Conservation (phyloP, 2,888 invertebrate genomes). For the Eristalis arbustorum region DNA sequence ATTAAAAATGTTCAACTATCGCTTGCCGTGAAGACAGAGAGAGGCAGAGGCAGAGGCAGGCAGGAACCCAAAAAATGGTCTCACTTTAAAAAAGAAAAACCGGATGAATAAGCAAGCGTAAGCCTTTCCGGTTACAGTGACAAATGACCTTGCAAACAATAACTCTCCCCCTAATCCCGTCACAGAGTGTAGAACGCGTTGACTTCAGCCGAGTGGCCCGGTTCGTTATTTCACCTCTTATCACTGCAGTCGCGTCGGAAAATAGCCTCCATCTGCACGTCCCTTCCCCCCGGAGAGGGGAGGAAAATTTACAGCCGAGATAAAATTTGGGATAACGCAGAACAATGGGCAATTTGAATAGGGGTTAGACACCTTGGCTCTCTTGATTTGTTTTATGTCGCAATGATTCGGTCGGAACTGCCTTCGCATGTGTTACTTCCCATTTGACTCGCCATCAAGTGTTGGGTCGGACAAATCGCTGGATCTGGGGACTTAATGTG, state of each 20-base stretch:
- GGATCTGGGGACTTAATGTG: slow-evolving; percentile 13
- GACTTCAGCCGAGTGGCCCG: slow-evolving; percentile 6
- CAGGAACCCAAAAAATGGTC: neutral
- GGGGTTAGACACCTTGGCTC: slow-evolving; percentile 44
- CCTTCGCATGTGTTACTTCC: neutral
- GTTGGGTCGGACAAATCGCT: slow-evolving; percentile 4
- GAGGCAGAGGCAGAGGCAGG: neutral
- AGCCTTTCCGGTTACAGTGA: slow-evolving; percentile 24
- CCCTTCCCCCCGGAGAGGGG: neutral
- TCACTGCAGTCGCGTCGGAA: slow-evolving; percentile 27
- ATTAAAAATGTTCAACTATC: slow-evolving; percentile 5
- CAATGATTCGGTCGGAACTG: slow-evolving; percentile 8
- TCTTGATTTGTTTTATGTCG: slow-evolving; percentile 25
- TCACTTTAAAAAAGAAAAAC: neutral
- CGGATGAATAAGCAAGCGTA: slow-evolving; percentile 30
- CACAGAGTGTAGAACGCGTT: slow-evolving; percentile 1
- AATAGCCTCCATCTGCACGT: neutral
- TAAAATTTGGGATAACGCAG: slow-evolving; percentile 20
- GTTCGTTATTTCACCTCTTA: slow-evolving; percentile 30
- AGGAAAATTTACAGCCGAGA: slow-evolving; percentile 25
- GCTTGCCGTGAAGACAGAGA: neutral
- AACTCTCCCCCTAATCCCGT: slow-evolving; percentile 22
- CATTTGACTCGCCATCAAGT: slow-evolving; percentile 12
- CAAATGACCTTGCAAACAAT: slow-evolving; percentile 23
- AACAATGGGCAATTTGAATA: slow-evolving; percentile 35